Base-by-base conservation (phyloP, 1,140 invertebrate species). In the Dolichoris vasculosae region DNA sequence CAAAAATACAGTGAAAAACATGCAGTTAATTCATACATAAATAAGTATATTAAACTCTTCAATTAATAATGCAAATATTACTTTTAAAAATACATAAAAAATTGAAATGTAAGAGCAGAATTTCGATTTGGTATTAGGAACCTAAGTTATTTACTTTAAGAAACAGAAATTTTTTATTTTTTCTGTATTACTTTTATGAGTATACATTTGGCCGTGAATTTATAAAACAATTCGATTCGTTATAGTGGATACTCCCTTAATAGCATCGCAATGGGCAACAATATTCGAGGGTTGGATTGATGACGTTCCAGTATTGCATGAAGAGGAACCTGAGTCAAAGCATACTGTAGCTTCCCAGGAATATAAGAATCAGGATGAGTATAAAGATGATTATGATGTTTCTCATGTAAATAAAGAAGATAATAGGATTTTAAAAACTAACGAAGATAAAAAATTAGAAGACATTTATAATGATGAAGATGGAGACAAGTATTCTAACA, bases 231-330 rank as follows among this genome's bases (percentile, higher is more conserved):
- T 38, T 69, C 20, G 15, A 30, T 43, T 8, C 3, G 77, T 92
- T 94, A 67, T 88, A 97, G 96, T 96, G 89, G 96, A 96, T 89
- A 95, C 95, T 40, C 95, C 96, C 59, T 89, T 96, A 86, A 94
- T 94, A 20, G 95, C 96, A 89, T 97, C 96, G 38, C 93, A 95
- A 51, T 97, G 96, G 93, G 95, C 96, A 20, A 95, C 94, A 88
- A 94, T 96, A 67, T 95, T 97, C 85, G 95, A 96, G 90, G 96
- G 96, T 20, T 97, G 96, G 96, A 94, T 97, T n/a, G 96, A 97
- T 88, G 95, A 96, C 89, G 91, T 93, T 85, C 90, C 94, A 23
- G 77, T 87, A 0, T 77, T 64, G 59, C 89, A 91, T 46, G 89
- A 89, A 7, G 94, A 95, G 94, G 35, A 79, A 23, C 11, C 35